Percentiles rank a stretch among this genome's conserved stretches.
Evolutionary conservation across 2,113 vertebrate genomes (phyloP).

Genomic region (Chloropsis cyanopogon): DNA sequence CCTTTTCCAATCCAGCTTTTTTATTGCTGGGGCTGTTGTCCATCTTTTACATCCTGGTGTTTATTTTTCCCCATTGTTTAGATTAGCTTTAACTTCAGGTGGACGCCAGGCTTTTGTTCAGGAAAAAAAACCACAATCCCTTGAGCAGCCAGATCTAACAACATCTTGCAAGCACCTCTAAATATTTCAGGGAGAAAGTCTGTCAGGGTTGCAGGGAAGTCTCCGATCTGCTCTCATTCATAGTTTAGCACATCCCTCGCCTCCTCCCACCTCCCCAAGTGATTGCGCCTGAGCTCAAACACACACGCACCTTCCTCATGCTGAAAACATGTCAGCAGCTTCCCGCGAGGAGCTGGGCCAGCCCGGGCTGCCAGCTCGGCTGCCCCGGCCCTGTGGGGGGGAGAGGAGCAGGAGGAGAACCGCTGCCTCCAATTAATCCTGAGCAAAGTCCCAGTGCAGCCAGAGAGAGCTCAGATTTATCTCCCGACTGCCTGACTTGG

Average conservation of each 20-base stretch:
- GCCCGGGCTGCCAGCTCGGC: neutral
- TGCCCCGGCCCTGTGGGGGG: neutral
- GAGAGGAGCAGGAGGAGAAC: constrained; percentile 24
- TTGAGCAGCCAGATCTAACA: neutral
- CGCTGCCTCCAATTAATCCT: constrained; percentile 62
- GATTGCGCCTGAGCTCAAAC: neutral
- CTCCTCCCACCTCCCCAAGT: neutral
- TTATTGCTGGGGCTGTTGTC: neutral
- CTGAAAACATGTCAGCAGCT: constrained; percentile 1
- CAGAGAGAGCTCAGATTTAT: constrained; percentile 59
- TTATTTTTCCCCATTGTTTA: constrained; percentile 9
- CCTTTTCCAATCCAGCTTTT: neutral
- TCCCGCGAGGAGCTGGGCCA: neutral
- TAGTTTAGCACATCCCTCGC: neutral
- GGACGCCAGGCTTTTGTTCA: constrained; percentile 7
- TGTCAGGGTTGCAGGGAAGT: neutral
- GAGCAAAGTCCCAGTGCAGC: constrained; percentile 26
- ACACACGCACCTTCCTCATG: neutral
- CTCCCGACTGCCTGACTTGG: constrained; percentile 65
- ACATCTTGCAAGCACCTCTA: constrained; percentile 14
- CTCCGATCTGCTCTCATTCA: neutral
- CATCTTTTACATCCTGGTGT: neutral
- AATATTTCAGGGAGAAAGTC: constrained; percentile 1
- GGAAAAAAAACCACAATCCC: neutral
- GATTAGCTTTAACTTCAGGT: constrained; percentile 11